Base-by-base conservation (phyloP, 2,888 invertebrate genomes). In the Leptinotarsa rubiginosa region DNA sequence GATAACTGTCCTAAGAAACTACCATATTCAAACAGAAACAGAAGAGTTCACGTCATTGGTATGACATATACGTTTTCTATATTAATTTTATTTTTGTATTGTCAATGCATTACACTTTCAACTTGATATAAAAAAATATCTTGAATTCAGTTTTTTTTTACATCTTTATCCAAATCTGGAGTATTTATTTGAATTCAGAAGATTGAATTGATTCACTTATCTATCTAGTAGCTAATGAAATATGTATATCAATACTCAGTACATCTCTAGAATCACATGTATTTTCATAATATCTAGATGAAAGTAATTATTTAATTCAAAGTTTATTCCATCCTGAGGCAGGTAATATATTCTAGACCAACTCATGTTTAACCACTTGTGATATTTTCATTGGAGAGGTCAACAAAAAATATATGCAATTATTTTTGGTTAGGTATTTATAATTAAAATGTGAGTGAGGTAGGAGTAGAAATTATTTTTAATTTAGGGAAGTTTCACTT, bases 191-290 rank as follows among this genome's bases (percentile, higher is more conserved):
- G 1, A 52, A 18, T 52, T 12, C 52, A 18, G 18, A 18, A 52
- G 7, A 52, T 52, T 18, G 52, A 52, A 52, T 52, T 52, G 52
- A 52, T 52, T n/a, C 52, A 52, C 52, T 18, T 52, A n/a, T 52
- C 18, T 18, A 52, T 52, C 52, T 52, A 16, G 18, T 52, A 16
- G 41, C 41, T 41, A 41, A 41, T 41, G 41, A 41, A 41, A 41
- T 41, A 41, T 41, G 1, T 41, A 31, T 7, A 31, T 5, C 31
- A 31, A 25, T 0, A 25, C 25, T 25, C 31, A 31, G 7, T 18
- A 52, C 18, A 7, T 10, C n/a, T 52, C 18, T 52, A 52, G 18
- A n/a, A 50, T 52, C 52, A 18, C 18, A n/a, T 52, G 52, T 18
- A 52, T 52, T 15, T 15, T 12, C 18, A 12, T 52, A 50, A 18